Evolutionary conservation across 1,140 invertebrate genomes (phyloP).

Genomic region (Augochlora pura): DNA sequence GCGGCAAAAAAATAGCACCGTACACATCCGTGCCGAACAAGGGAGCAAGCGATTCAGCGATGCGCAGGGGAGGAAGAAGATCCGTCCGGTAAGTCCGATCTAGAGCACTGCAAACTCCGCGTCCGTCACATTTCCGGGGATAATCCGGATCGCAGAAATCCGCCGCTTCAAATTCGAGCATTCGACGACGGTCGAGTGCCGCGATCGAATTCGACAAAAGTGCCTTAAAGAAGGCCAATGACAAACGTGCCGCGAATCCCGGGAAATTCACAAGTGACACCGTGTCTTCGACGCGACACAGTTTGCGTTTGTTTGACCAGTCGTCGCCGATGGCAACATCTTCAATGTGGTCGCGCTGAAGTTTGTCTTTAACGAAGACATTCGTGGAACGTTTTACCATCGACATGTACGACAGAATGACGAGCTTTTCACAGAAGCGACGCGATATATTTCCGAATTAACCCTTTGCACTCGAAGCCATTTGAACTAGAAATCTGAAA

Average conservation of each 20-base stretch:
- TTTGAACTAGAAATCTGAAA: too few species aligned
- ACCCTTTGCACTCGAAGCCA: too few species aligned
- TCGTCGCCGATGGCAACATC: too few species aligned
- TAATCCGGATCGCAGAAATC: conserved; percentile 43
- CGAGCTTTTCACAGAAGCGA: too few species aligned
- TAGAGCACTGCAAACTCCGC: conserved; percentile 18
- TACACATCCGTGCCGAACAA: neutral
- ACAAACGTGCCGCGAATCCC: neutral
- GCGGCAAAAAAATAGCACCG: conserved; percentile 2
- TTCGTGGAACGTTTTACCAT: too few species aligned
- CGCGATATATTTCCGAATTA: too few species aligned
- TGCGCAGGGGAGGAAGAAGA: neutral
- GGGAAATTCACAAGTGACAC: neutral
- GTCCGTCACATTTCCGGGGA: conserved; percentile 38
- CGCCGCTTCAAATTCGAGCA: conserved; percentile 29
- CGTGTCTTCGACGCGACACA: neutral
- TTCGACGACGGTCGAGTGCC: neutral
- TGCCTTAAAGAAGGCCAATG: neutral
- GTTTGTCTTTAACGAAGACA: too few species aligned
- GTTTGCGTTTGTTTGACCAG: too few species aligned
- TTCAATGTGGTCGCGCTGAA: too few species aligned
- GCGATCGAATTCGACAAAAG: conserved; percentile 7
- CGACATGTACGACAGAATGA: too few species aligned
- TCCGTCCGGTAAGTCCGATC: conserved; percentile 23
- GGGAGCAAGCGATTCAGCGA: neutral